Conservation (phyloP, 2,888 invertebrate genomes). For the Chydorus sphaericus region DNA sequence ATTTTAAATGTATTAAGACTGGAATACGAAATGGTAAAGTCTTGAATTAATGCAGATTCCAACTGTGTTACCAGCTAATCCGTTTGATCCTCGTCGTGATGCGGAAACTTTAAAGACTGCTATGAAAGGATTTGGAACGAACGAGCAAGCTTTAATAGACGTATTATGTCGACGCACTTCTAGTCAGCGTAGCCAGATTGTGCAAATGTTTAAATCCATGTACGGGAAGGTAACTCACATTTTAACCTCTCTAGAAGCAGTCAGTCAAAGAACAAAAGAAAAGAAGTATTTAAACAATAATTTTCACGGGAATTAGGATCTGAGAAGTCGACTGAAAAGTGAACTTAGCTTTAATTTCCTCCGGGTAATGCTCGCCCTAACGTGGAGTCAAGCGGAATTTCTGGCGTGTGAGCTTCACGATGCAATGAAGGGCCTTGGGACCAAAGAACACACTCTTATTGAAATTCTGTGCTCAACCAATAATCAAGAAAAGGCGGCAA, state of each 20-base stretch:
- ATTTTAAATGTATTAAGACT: too few species aligned
- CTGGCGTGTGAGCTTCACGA: constrained; percentile 70
- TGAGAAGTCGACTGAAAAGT: constrained; percentile 68
- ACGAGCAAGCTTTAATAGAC: constrained; percentile 75
- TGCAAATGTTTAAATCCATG: constrained; percentile 64
- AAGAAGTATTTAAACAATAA: neutral
- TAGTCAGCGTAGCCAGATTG: constrained; percentile 68
- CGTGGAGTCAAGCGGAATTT: constrained; percentile 69
- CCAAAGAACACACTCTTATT: constrained; percentile 71
- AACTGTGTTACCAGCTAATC: constrained; percentile 57
- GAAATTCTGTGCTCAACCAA: constrained; percentile 77
- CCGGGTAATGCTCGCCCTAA: constrained; percentile 60
- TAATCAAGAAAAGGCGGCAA: constrained; percentile 66
- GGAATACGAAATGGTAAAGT: too few species aligned
- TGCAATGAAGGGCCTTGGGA: constrained; percentile 70
- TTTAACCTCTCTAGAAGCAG: neutral
- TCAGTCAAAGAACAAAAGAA: too few species aligned
- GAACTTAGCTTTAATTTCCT: constrained; percentile 82
- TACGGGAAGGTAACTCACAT: constrained; percentile 58
- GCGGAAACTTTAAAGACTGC: constrained; percentile 68
- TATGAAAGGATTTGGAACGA: constrained; percentile 85
- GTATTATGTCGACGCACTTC: constrained; percentile 69
- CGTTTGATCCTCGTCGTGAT: constrained; percentile 64
- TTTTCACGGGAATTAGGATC: constrained; percentile 44
- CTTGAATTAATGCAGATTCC: constrained; percentile 63